Base-by-base conservation (phyloP, 2,113 vertebrate species). In the Noturus placidus region DNA sequence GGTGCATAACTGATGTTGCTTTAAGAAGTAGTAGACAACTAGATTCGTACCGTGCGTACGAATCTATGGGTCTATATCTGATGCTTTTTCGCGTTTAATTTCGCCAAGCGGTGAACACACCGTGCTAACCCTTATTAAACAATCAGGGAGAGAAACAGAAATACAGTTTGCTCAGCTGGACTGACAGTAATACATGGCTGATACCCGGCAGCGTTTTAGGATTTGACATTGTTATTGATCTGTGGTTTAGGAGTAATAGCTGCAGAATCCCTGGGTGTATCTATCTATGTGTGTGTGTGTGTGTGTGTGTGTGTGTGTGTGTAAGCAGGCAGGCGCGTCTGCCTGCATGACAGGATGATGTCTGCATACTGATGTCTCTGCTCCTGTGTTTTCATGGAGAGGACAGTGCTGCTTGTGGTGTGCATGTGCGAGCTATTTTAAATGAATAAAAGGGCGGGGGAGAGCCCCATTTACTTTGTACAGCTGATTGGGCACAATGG, bases 401-500 rank as follows among this genome's bases (percentile, higher is more conserved):
- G 88, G 88, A 88, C 79, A 84, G 74, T 83, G 57, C 56, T 46
- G 74, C 67, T 77, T 82, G 65, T 50, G 85, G 79, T 25, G 57
- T 76, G 77, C 74, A 84, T 81, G 87, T 87, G 65, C 8, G n/a
- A 88, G 88, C 84, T 88, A 87, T 89, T 92, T 88, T 88, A 84
- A 91, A 91, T 86, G 86, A 90, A 88, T 90, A 90, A 82, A 87
- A 87, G 59, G 87, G 89, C 85, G 87, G 92, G 90, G 92, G 91
- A 92, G 90, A 93, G 92, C 92, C 91, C 92, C 91, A 92, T 93
- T 93, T 93, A 91, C 90, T 91, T 92, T 89, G 92, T 92, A 92
- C 92, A 93, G 93, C 88, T 90, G 94, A 94, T 91, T 93, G 94
- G 92, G 91, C 91, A 92, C 93, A 92, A 93, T 91, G 86, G 89